Evolutionary conservation across 2,797 vertebrate genomes (phyloP).

Genomic region (Leucoraja ocellata): DNA sequence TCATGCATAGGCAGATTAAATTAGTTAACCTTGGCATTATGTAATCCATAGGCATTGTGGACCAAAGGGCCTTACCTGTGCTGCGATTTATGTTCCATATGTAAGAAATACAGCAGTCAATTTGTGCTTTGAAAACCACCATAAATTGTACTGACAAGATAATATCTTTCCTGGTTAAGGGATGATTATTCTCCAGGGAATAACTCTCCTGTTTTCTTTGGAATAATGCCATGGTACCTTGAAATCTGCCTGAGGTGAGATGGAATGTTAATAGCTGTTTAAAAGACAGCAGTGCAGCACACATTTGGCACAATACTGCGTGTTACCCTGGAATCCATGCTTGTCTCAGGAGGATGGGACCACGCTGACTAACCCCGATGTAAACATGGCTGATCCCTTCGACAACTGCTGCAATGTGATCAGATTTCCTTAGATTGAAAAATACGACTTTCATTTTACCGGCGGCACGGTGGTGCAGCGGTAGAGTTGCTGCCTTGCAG

Average conservation of each 20-base stretch:
- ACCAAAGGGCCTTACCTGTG: too few relatives aligned
- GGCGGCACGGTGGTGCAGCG: too few relatives aligned
- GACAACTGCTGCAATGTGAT: not conserved
- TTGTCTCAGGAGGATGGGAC: not conserved
- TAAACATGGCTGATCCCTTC: not conserved
- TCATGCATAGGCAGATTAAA: too few relatives aligned
- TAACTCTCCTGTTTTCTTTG: not conserved
- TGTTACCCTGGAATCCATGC: too few relatives aligned
- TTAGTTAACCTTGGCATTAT: too few relatives aligned
- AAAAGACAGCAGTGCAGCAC: not conserved
- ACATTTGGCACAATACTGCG: not conserved
- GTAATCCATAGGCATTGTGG: too few relatives aligned
- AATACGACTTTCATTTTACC: too few relatives aligned
- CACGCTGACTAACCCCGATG: too few relatives aligned
- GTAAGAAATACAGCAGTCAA: not conserved
- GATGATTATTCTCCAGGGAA: not conserved
- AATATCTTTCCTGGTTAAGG: not conserved
- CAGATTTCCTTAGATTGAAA: not conserved
- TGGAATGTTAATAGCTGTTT: not conserved
- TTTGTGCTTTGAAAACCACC: not conserved
- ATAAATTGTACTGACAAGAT: not conserved
- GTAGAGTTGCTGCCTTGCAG: too few relatives aligned
- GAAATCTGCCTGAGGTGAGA: not conserved
- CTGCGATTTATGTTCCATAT: not conserved
- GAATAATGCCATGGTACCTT: not conserved